Evolutionary conservation across 2,113 vertebrate genomes (phyloP).

Genomic region (Corythornis madagascariensis): DNA sequence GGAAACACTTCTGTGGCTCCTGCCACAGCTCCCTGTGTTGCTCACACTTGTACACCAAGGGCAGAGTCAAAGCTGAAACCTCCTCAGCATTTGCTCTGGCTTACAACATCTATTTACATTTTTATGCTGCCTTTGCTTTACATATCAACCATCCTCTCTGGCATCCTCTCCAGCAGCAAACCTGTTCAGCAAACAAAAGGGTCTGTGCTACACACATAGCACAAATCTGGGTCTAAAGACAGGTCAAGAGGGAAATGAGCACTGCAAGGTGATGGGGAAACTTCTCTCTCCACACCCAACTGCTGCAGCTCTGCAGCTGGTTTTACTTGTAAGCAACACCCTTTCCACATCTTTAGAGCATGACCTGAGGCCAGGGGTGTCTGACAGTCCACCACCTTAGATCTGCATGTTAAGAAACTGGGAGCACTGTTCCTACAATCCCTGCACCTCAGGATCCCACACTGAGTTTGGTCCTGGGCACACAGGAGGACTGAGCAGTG

Average conservation of each 20-base stretch:
- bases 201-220: not conserved
- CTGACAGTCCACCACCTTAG: not conserved
- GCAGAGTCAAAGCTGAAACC: not conserved
- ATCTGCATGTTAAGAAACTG: not conserved
- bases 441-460: not conserved
- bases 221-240: not conserved
- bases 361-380: not conserved
- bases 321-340: not conserved
- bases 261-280: not conserved
- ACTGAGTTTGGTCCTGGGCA: not conserved
- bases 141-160: not conserved
- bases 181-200: not conserved
- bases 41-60: not conserved
- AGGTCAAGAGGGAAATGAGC: not conserved
- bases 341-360: accelerated
- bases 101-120: not conserved
- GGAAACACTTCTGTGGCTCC: not conserved
- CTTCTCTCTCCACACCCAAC: not conserved
- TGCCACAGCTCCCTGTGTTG: not conserved
- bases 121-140: not conserved
- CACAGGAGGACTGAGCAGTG: not conserved
- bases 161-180: not conserved
- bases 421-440: not conserved
- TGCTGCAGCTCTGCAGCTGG: not conserved
- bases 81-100: not conserved